These are phyloP conservation scores for Sinocyclocheilus maitianheensis DNA, from an alignment of 2,113 vertebrate genomes.

Conservation along the genomic window DNA sequence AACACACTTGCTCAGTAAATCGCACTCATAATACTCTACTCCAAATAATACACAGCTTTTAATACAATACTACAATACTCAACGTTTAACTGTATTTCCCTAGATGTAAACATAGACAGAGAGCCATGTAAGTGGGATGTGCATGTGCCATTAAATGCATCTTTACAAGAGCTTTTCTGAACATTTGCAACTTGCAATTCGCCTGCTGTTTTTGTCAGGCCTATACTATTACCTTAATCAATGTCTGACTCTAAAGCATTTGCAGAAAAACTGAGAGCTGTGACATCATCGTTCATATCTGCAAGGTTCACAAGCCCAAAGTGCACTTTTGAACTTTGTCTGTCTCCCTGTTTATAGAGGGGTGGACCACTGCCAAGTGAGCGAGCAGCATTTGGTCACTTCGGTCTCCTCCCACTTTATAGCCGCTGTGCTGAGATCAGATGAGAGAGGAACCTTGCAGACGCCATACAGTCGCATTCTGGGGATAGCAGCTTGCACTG, in stretches of 20 bases:
- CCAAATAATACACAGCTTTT: too few relatives aligned
- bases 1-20: too few relatives aligned
- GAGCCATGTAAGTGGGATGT: background rate
- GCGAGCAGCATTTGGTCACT: conserved; percentile 68
- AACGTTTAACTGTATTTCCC: background rate
- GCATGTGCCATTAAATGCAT: background rate
- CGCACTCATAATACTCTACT: too few relatives aligned
- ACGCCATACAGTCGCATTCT: conserved; percentile 83
- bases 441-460: conserved; percentile 74
- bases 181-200: background rate
- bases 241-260: background rate
- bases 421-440: conserved; percentile 52
- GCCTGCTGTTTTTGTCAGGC: background rate
- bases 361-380: conserved; percentile 55
- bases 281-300: background rate
- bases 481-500: conserved; percentile 71
- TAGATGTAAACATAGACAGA: background rate
- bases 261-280: background rate
- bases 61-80: too few relatives aligned
- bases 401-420: conserved; percentile 45
- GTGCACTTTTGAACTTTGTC: conserved; percentile 37
- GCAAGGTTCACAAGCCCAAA: background rate
- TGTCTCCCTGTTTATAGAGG: background rate
- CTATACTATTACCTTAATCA: background rate
- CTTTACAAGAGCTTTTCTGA: background rate